Conservation (phyloP, 2,113 vertebrate genomes). For the Kryptolebias marmoratus region DNA sequence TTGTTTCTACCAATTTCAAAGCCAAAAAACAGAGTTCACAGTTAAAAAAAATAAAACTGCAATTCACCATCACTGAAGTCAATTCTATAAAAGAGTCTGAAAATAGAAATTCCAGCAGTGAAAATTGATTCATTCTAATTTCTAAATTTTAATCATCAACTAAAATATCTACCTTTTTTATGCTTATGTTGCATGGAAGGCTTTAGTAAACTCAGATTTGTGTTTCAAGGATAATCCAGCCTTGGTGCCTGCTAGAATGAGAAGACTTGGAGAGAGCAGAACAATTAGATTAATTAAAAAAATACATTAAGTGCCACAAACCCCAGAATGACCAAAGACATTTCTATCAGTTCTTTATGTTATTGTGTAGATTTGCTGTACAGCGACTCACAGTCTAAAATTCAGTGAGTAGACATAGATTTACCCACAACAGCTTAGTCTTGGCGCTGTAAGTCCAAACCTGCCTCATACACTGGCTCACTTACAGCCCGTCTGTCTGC, state of each 20-base stretch:
- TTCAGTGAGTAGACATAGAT: background rate
- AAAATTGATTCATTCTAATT: no score
- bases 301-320: conserved; percentile 52
- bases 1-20: no score
- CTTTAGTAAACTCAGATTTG: background rate
- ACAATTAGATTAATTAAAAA: conserved; percentile 49
- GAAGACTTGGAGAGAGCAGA: conserved; percentile 44
- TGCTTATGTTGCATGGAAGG: no score
- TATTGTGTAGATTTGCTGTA: background rate
- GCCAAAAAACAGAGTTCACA: no score
- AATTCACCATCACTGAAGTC: no score
- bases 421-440: background rate
- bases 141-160: no score
- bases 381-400: background rate
- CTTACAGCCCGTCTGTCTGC: conserved; percentile 52
- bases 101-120: no score
- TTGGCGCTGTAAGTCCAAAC: background rate
- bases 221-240: conserved; percentile 39
- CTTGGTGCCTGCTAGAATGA: conserved; percentile 13
- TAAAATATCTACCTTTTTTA: no score
- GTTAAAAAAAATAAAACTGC: no score
- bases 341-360: background rate
- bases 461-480: background rate
- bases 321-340: background rate
- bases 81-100: no score